phyloP scores from a whole-genome alignment of 2,888 invertebrate species.

The Athrips mouffetella region DNA sequence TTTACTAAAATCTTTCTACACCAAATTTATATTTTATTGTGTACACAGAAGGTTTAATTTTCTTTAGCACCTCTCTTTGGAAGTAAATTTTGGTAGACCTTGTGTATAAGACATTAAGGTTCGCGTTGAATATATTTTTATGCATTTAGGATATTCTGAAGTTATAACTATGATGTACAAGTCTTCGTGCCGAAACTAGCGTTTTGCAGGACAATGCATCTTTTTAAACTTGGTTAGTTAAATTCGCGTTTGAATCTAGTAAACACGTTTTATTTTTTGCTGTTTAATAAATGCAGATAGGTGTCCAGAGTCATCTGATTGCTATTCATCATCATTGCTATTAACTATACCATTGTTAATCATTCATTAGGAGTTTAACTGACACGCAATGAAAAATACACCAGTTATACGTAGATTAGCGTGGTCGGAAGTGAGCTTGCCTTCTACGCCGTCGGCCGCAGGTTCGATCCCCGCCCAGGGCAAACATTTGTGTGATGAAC shows the following conservation, averaged over 20 bases:
- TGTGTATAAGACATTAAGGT: slow-evolving; percentile 34
- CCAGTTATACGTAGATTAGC: no score
- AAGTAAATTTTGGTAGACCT: slow-evolving; percentile 32
- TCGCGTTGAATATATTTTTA: slow-evolving; percentile 33
- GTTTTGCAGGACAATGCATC: slow-evolving; percentile 66
- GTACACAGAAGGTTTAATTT: slow-evolving; percentile 42
- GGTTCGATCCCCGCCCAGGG: no score
- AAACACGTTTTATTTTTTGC: slow-evolving; percentile 27
- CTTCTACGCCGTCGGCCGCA: no score
- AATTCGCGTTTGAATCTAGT: slow-evolving; percentile 44
- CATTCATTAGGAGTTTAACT: neutral
- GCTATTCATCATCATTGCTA: neutral
- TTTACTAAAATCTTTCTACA: slow-evolving; percentile 16
- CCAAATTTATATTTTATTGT: slow-evolving; percentile 50
- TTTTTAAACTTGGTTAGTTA: slow-evolving; percentile 62
- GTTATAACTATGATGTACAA: slow-evolving; percentile 56
- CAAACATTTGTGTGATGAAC: no score
- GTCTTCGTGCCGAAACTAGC: slow-evolving; percentile 74
- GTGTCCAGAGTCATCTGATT: slow-evolving; percentile 5
- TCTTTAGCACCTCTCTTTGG: slow-evolving; percentile 29
- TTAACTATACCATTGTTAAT: neutral
- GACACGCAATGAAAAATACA: slow-evolving; percentile 1
- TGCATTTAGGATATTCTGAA: slow-evolving; percentile 47
- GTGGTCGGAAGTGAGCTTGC: no score
- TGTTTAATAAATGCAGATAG: neutral